A percentile compares a stretch with the other conserved stretches of the same genome.
Evolutionary conservation across 2,888 invertebrate genomes (phyloP).

Genomic region (Mythimna ferrago): DNA sequence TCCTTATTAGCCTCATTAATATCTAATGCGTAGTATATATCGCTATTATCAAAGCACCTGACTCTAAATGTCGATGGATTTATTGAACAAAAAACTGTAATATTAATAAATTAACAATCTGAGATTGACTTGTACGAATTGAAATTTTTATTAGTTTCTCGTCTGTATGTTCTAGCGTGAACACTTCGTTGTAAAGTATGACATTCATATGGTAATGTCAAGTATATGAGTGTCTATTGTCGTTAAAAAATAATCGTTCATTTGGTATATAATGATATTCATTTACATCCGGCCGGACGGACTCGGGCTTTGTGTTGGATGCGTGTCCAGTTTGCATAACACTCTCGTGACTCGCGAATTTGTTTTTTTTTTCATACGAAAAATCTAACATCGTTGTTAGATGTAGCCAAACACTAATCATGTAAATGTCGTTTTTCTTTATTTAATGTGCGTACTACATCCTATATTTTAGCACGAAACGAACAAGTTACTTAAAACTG

Average conservation of each 20-base stretch:
- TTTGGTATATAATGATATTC: constrained; percentile 68
- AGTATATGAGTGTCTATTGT: constrained; percentile 66
- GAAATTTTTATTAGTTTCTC: constrained; percentile 44
- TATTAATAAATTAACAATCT: constrained; percentile 32
- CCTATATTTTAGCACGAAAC: constrained; percentile 42
- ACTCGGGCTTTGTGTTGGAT: constrained; percentile 59
- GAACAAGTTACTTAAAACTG: constrained; percentile 20
- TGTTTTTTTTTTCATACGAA: constrained; percentile 17
- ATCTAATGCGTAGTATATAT: constrained; percentile 22
- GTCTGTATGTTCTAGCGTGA: constrained; percentile 15
- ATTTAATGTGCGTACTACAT: constrained; percentile 40
- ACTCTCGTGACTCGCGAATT: constrained; percentile 67
- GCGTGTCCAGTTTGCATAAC: constrained; percentile 86
- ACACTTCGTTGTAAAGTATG: constrained; percentile 54
- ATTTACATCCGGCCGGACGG: constrained; percentile 85
- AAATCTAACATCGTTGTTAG: constrained; percentile 47
- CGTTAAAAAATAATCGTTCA: constrained; percentile 80
- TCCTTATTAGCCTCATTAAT: constrained; percentile 35
- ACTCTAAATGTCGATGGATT: constrained; percentile 33
- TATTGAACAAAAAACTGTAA: constrained; percentile 13
- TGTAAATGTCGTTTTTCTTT: constrained; percentile 36
- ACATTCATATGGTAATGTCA: constrained; percentile 78
- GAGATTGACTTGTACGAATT: constrained; percentile 29
- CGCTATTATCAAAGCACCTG: constrained; percentile 16
- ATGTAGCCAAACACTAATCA: constrained; percentile 34